Conservation (phyloP, 2,113 vertebrate species). For the Tyto alba region DNA sequence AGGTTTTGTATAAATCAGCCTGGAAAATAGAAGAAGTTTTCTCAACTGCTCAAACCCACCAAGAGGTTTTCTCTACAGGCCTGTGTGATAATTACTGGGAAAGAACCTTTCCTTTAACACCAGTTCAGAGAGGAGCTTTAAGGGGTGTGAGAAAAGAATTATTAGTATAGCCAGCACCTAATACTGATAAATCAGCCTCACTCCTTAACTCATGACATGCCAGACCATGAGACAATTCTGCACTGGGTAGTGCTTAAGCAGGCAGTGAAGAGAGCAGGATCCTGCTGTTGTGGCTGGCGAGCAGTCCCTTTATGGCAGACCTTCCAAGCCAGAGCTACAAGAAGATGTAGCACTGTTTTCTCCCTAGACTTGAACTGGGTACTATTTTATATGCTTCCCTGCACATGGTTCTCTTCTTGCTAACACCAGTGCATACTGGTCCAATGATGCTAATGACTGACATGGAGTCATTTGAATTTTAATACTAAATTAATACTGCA, state of each 20-base stretch:
- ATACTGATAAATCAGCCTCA: background rate
- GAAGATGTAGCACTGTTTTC: background rate
- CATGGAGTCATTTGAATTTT: rapidly evolving
- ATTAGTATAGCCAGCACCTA: background rate
- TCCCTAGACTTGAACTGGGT: background rate
- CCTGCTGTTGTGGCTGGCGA: background rate
- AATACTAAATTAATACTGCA: background rate
- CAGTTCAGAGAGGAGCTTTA: background rate
- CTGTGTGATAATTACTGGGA: background rate
- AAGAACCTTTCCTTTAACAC: background rate
- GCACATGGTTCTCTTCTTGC: background rate
- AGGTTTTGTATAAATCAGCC: background rate
- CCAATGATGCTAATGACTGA: background rate
- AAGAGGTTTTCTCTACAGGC: background rate
- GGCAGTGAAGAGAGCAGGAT: background rate
- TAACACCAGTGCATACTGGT: background rate
- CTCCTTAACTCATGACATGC: background rate
- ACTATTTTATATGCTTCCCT: background rate
- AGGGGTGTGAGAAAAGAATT: background rate
- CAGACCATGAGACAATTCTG: background rate
- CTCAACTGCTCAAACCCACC: background rate
- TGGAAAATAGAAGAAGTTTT: background rate
- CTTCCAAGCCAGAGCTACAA: background rate
- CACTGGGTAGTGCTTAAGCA: rapidly evolving
- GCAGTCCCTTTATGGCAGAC: rapidly evolving